phyloP scores from a whole-genome alignment of 2,113 vertebrate genomes.

The Serilophus lunatus region DNA sequence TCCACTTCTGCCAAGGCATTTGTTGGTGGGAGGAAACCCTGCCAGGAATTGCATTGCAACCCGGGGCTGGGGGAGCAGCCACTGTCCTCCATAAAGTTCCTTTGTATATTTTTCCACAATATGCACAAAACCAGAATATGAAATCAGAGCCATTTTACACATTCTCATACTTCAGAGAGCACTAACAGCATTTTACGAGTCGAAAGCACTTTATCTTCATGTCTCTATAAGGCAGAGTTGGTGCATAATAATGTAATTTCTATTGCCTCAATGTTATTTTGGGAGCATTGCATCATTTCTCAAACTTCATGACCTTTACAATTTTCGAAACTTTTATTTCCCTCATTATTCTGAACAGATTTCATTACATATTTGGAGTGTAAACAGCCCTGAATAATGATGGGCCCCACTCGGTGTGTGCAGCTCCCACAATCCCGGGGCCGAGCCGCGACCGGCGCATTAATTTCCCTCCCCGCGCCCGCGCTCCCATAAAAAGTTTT shows the following conservation, averaged over 20 bases:
- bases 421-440: conserved; percentile 84
- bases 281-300: conserved; percentile 97
- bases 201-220: conserved; percentile 98
- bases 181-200: conserved; percentile 99
- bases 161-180: conserved; percentile 97
- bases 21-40: conserved; percentile 39
- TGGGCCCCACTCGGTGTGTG: conserved; percentile 86
- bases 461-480: conserved; percentile 88
- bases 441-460: conserved; percentile 85
- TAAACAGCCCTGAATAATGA: conserved; percentile 99
- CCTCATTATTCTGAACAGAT: conserved; percentile 99
- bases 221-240: conserved; percentile 94
- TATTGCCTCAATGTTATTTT: conserved; percentile 99
- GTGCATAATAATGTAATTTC: conserved; percentile 99
- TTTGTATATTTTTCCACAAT: conserved; percentile 78
- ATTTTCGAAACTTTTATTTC: conserved; percentile 99
- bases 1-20: background rate
- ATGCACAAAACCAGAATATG: conserved; percentile 90
- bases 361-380: conserved; percentile 99
- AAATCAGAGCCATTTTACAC: conserved; percentile 98
- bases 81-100: conserved; percentile 71
- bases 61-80: conserved; percentile 35
- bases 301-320: conserved; percentile 99
- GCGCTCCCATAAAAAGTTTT: conserved; percentile 92
- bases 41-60: conserved; percentile 55